A percentile compares a stretch with the other conserved stretches of the same genome.
Evolutionary conservation across 2,113 vertebrate species (phyloP).

Genomic region (Chamaea fasciata): DNA sequence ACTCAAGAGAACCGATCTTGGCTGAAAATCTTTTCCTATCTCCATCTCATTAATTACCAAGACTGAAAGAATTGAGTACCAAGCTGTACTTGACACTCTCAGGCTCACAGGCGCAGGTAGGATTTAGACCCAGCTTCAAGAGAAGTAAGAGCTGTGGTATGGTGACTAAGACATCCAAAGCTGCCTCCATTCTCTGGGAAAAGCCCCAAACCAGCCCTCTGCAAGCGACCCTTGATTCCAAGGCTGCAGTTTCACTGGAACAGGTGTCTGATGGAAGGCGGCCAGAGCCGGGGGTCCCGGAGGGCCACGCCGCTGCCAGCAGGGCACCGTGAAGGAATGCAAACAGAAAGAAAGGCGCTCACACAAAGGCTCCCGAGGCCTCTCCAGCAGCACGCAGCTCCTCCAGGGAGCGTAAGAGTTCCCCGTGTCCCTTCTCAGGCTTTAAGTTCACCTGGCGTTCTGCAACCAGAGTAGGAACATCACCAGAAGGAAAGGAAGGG

Average conservation of each 20-base stretch:
- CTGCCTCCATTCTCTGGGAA: background rate
- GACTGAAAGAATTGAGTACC: background rate
- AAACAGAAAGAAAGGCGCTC: background rate
- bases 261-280: fast-evolving
- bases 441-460: fast-evolving
- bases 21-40: background rate
- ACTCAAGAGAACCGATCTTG: background rate
- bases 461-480: background rate
- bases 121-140: background rate
- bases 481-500: background rate
- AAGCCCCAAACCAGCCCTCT: background rate
- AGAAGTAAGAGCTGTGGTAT: background rate
- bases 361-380: background rate
- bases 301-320: background rate
- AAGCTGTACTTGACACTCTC: background rate
- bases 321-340: background rate
- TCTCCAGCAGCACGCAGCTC: background rate
- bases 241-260: background rate
- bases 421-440: background rate
- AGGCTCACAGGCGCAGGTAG: background rate
- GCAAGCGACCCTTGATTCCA: background rate
- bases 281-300: fast-evolving
- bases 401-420: fast-evolving
- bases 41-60: background rate
- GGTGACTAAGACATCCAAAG: background rate